These are phyloP conservation scores for Meloe dianella DNA, from an alignment of 2,888 invertebrate species.

Conservation along the genomic window DNA sequence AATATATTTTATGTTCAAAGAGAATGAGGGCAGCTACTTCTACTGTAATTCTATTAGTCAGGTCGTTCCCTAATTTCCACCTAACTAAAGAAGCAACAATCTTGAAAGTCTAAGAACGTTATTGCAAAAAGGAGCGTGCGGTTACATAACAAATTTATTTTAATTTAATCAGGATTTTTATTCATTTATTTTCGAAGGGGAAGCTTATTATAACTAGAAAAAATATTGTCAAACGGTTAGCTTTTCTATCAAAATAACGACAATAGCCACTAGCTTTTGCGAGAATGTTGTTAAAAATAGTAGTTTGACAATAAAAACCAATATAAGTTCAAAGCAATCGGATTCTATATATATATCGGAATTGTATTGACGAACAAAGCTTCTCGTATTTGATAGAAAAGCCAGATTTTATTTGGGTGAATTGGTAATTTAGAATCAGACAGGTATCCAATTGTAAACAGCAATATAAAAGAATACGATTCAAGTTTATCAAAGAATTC, in stretches of 20 bases:
- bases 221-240: background rate
- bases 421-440: background rate
- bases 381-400: background rate
- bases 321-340: constrained; percentile 2
- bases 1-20: background rate
- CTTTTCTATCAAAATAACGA: background rate
- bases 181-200: no score
- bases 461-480: background rate
- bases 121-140: background rate
- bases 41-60: background rate
- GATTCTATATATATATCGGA: background rate
- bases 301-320: background rate
- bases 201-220: background rate
- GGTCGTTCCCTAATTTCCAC: background rate
- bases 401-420: background rate
- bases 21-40: background rate
- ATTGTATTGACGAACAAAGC: background rate
- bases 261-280: background rate
- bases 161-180: background rate
- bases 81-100: background rate
- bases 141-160: background rate
- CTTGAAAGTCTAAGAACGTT: background rate
- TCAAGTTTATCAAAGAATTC: background rate
- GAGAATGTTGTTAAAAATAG: background rate
- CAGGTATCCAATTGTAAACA: background rate